A percentile compares a stretch with the other conserved stretches of the same genome.
Evolutionary conservation across 2,888 invertebrate genomes (phyloP).

Genomic region (Morpho helenor): DNA sequence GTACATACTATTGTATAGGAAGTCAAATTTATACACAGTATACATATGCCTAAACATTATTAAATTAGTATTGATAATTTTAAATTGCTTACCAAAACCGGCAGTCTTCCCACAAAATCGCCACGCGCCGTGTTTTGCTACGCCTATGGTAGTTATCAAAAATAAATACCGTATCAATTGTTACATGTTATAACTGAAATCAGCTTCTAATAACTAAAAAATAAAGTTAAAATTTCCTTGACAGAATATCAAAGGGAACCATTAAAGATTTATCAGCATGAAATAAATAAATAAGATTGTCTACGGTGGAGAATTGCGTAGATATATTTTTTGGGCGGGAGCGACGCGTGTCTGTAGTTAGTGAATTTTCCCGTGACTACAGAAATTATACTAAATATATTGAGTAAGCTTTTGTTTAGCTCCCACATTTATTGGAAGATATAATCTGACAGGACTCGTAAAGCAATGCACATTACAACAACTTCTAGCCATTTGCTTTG

Average conservation of each 20-base stretch:
- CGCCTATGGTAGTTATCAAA: slow-evolving; percentile 42
- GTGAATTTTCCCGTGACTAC: slow-evolving; percentile 61
- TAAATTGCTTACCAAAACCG: slow-evolving; percentile 25
- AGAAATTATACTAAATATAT: slow-evolving; percentile 24
- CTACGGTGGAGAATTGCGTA: slow-evolving; percentile 47
- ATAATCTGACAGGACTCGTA: too few relatives aligned
- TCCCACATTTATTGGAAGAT: too few relatives aligned
- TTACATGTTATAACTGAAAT: slow-evolving; percentile 7
- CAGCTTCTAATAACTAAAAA: background rate
- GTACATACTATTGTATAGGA: too few relatives aligned
- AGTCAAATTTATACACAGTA: background rate
- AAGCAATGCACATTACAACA: too few relatives aligned
- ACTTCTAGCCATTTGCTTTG: too few relatives aligned
- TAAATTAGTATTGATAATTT: slow-evolving; percentile 18
- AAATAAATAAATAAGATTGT: slow-evolving; percentile 65
- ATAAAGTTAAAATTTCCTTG: slow-evolving; percentile 22
- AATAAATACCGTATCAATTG: slow-evolving; percentile 34
- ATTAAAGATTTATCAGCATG: slow-evolving; percentile 48
- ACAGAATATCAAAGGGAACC: slow-evolving; percentile 24
- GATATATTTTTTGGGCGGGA: slow-evolving; percentile 65
- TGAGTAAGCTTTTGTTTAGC: background rate
- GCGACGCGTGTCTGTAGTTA: slow-evolving; percentile 62
- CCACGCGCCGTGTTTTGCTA: slow-evolving; percentile 64
- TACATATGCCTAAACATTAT: slow-evolving; percentile 3
- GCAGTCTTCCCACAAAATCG: slow-evolving; percentile 62